Evolutionary conservation across 2,113 vertebrate species (phyloP).

Genomic region (Pituophis catenifer): DNA sequence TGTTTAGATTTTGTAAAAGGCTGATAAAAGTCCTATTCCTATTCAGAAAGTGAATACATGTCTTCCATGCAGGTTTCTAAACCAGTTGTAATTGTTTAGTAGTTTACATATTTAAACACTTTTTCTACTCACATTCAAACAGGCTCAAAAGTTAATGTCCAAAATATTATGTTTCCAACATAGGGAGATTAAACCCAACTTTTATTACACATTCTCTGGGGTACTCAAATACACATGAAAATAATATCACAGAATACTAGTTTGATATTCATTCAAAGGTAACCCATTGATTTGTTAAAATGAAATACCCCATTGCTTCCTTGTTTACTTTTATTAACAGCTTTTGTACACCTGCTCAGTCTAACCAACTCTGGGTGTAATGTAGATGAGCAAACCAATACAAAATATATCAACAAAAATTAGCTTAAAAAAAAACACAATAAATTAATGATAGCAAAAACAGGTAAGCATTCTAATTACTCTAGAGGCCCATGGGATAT

Average conservation of each 20-base stretch:
- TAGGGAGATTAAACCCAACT: not conserved
- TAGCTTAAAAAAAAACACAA: not conserved
- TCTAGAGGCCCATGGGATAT: not conserved
- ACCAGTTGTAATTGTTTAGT: not conserved
- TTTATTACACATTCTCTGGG: not conserved
- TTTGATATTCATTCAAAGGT: not conserved
- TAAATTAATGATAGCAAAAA: not conserved
- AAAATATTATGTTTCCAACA: not conserved
- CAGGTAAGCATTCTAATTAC: not conserved
- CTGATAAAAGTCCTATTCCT: not conserved
- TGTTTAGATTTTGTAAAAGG: not conserved
- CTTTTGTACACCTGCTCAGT: not conserved
- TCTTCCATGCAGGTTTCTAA: not conserved
- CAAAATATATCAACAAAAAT: not conserved
- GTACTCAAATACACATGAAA: not conserved
- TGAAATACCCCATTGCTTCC: not conserved
- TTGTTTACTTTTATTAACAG: not conserved
- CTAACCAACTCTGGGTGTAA: not conserved
- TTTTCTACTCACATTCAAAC: not conserved
- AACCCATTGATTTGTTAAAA: not conserved
- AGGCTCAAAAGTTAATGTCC: not conserved
- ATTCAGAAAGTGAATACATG: not conserved
- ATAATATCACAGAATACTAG: not conserved
- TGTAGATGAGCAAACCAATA: not conserved
- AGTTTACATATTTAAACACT: not conserved